Conservation (phyloP, 2,888 invertebrate species). For the Polymixis flavicincta region DNA sequence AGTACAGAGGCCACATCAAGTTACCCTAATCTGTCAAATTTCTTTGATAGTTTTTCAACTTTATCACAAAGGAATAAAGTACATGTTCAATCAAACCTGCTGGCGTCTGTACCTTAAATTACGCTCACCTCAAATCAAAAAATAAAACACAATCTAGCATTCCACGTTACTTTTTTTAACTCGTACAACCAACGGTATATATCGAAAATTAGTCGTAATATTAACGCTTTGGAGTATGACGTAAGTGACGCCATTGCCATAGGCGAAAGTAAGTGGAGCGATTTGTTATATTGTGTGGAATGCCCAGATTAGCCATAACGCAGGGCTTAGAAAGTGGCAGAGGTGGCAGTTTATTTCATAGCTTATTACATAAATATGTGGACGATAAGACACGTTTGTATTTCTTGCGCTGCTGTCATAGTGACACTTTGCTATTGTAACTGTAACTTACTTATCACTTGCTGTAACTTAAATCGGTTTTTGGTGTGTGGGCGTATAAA, state of each 20-base stretch:
- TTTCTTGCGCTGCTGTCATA: too few species aligned
- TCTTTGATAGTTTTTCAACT: too few species aligned
- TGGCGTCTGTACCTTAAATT: too few species aligned
- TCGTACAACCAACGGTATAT: not conserved
- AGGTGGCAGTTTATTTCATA: not conserved
- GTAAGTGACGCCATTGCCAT: constrained; percentile 62
- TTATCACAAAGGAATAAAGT: too few species aligned
- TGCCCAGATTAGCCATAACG: constrained; percentile 38
- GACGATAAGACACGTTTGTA: too few species aligned
- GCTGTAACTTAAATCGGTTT: too few species aligned
- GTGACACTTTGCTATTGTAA: not conserved
- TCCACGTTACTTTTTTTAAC: constrained; percentile 9
- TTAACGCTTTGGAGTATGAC: constrained; percentile 27
- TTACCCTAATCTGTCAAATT: too few species aligned
- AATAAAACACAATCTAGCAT: not conserved
- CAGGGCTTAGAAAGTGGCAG: constrained; percentile 23
- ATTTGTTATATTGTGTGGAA: constrained; percentile 65
- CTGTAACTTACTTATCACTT: not conserved
- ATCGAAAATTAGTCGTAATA: constrained; percentile 8
- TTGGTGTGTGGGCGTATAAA: not conserved
- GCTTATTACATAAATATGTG: not conserved
- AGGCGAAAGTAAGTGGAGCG: constrained; percentile 71
- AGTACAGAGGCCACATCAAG: too few species aligned
- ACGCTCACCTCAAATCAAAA: too few species aligned
- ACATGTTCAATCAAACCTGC: too few species aligned